Evolutionary conservation across 2,888 invertebrate genomes (phyloP).

Genomic region (Melikaiella ostensackeni): DNA sequence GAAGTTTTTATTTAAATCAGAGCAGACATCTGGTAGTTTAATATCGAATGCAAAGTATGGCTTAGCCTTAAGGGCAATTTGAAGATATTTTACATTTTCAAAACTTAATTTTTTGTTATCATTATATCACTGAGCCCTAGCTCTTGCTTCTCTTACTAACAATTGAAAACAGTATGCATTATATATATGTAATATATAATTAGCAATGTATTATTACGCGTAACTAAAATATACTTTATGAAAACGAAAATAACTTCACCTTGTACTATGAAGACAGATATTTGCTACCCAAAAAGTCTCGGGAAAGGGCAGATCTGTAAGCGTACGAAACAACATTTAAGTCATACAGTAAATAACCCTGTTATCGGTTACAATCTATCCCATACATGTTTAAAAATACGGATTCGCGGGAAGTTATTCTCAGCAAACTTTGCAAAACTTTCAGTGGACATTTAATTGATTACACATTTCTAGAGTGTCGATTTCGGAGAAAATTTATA

Average conservation of each 20-base stretch:
- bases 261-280: constrained; percentile 59
- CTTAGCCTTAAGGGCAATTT: not conserved
- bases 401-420: not conserved
- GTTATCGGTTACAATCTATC: constrained; percentile 7
- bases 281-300: not conserved
- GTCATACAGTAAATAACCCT: constrained; percentile 6
- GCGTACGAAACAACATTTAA: constrained; percentile 5
- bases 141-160: constrained; percentile 13
- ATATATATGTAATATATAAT: constrained; percentile 44
- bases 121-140: constrained; percentile 34
- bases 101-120: constrained; percentile 12
- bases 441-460: not conserved
- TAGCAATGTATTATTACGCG: constrained; percentile 51
- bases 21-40: constrained; percentile 10
- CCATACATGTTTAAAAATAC: constrained; percentile 13
- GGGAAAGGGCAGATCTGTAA: not conserved
- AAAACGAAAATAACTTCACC: constrained; percentile 60
- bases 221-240: constrained; percentile 63
- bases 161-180: constrained; percentile 25
- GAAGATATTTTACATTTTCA: constrained; percentile 6
- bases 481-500: not conserved
- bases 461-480: not conserved
- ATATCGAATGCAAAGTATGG: not conserved
- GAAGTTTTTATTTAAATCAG: constrained; percentile 47
- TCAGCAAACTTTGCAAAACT: too few species aligned